Evolutionary conservation across 2,113 vertebrate species (phyloP).

Genomic region (Dasyprocta punctata): DNA sequence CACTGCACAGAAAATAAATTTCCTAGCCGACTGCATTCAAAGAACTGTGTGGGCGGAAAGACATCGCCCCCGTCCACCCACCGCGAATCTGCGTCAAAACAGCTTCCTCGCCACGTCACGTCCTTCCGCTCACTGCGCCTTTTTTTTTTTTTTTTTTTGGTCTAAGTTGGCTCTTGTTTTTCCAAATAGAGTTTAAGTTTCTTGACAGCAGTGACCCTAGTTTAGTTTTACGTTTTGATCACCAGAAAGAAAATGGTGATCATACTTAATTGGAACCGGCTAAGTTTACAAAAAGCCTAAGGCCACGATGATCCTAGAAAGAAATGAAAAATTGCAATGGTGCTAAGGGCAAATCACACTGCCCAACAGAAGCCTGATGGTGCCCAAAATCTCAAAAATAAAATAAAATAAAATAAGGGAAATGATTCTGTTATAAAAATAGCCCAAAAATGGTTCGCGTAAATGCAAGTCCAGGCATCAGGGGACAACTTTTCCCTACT

Average conservation of each 20-base stretch:
- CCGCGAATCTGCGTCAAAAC: not conserved
- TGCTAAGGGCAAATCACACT: not conserved
- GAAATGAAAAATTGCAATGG: not conserved
- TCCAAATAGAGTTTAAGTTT: not conserved
- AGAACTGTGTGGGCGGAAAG: not conserved
- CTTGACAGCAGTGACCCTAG: not conserved
- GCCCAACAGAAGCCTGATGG: not conserved
- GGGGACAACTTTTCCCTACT: not conserved
- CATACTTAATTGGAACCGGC: not conserved
- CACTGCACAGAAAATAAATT: not conserved
- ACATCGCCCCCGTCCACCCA: accelerated
- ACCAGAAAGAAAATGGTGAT: not conserved
- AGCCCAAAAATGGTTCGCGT: not conserved
- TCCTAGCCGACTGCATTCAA: not conserved
- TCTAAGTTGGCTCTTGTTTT: not conserved
- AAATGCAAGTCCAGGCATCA: not conserved
- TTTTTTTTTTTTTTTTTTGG: not conserved
- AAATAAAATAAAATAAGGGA: not conserved
- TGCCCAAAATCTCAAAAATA: not conserved
- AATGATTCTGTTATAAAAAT: not conserved
- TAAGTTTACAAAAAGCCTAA: not conserved
- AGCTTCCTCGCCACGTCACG: not conserved
- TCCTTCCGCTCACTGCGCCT: not conserved
- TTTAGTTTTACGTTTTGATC: not conserved
- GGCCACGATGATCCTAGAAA: not conserved